Evolutionary conservation across 1,140 invertebrate genomes (phyloP).

Genomic region (Drosophila gunungcola): DNA sequence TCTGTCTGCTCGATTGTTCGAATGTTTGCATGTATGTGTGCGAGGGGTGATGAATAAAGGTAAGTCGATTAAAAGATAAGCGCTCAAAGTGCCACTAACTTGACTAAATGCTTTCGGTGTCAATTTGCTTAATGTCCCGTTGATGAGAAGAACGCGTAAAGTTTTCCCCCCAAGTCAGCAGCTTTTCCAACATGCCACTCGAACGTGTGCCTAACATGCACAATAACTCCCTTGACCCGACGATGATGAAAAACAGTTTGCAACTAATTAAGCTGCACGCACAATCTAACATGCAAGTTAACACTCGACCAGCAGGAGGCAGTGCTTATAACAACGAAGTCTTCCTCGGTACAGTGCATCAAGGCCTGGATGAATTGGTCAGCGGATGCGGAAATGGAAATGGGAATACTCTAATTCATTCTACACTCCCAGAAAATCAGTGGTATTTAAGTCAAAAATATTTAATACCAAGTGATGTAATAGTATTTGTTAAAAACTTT

Average conservation of each 20-base stretch:
- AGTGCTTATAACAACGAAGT: slow-evolving; percentile 9
- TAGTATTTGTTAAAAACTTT: too few species aligned
- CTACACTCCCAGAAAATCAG: neutral
- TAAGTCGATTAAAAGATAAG: slow-evolving; percentile 75
- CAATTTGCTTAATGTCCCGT: slow-evolving; percentile 63
- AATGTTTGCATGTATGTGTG: neutral
- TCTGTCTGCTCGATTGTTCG: neutral
- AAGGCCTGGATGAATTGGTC: slow-evolving; percentile 4
- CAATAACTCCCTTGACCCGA: slow-evolving; percentile 34
- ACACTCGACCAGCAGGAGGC: slow-evolving; percentile 51
- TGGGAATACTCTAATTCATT: slow-evolving; percentile 1
- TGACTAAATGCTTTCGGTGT: slow-evolving; percentile 74
- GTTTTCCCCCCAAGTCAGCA: slow-evolving; percentile 7
- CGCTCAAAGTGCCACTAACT: slow-evolving; percentile 42
- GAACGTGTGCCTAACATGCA: slow-evolving; percentile 66
- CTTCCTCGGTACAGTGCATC: slow-evolving; percentile 31
- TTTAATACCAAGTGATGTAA: too few species aligned
- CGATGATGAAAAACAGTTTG: slow-evolving; percentile 80
- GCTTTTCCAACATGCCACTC: slow-evolving; percentile 22
- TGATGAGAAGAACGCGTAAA: slow-evolving; percentile 34
- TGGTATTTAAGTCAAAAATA: too few species aligned
- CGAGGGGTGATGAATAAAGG: slow-evolving; percentile 36
- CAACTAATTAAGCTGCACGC: slow-evolving; percentile 83
- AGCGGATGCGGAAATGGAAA: slow-evolving; percentile 34
- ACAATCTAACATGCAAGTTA: slow-evolving; percentile 82